These are phyloP conservation scores for Melinaea menophilus DNA, from an alignment of 2,888 invertebrate genomes.

Conservation along the genomic window DNA sequence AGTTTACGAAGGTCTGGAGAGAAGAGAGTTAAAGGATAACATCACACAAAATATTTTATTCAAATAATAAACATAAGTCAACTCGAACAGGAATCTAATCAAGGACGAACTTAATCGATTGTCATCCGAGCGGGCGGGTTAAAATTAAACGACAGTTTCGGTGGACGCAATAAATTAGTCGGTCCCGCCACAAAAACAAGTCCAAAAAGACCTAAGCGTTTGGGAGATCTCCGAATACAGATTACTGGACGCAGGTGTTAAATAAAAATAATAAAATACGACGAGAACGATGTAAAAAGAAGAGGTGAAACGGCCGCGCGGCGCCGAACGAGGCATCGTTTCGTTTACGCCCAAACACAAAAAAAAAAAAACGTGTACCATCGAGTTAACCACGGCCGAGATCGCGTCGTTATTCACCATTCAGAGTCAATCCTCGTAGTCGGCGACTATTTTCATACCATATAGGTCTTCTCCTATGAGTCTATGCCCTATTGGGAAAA, in stretches of 20 bases:
- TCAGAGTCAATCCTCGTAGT: conserved; percentile 50
- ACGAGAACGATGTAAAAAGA: conserved; percentile 68
- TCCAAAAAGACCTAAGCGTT: conserved; percentile 77
- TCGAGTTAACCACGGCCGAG: conserved; percentile 52
- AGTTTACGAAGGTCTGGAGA: conserved; percentile 2
- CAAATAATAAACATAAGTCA: conserved; percentile 5
- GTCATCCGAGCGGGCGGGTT: conserved; percentile 58
- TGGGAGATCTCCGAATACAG: conserved; percentile 74
- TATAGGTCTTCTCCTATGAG: conserved; percentile 41
- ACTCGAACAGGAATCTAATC: conserved; percentile 45
- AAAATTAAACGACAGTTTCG: conserved; percentile 74
- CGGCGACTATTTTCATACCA: conserved; percentile 55
- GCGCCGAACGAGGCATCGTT: conserved; percentile 70
- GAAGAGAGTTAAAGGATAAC: background rate
- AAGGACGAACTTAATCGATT: conserved; percentile 66
- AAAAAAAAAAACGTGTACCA: conserved; percentile 62
- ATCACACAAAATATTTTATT: conserved; percentile 11
- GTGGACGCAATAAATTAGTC: conserved; percentile 65
- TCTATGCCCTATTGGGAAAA: conserved; percentile 43
- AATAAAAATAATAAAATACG: conserved; percentile 76
- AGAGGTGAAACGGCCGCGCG: conserved; percentile 66
- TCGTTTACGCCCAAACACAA: conserved; percentile 57
- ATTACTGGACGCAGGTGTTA: conserved; percentile 77
- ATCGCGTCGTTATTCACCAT: conserved; percentile 53
- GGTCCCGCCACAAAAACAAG: conserved; percentile 58